Percentiles rank a stretch among this genome's conserved stretches.
phyloP scores from a whole-genome alignment of 2,797 vertebrate species.

The Salmo trutta region DNA sequence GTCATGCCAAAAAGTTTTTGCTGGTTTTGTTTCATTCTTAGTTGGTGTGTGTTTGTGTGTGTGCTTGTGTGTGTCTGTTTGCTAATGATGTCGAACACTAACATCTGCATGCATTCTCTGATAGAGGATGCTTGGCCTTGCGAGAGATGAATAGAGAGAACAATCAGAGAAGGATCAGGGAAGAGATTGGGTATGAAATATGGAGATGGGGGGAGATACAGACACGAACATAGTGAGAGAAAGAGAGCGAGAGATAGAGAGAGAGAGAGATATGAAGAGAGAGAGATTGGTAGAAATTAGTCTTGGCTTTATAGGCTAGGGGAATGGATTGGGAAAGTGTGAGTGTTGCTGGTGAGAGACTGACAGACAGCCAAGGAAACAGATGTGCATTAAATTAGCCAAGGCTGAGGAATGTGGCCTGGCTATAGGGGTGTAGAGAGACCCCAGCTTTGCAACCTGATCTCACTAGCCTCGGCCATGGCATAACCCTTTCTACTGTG shows the following conservation, averaged over 20 bases:
- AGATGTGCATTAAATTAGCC: constrained; percentile 67
- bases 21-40: background rate
- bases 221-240: constrained; percentile 27
- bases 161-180: constrained; percentile 21
- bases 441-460: constrained; percentile 56
- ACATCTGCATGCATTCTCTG: constrained; percentile 32
- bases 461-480: constrained; percentile 12
- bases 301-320: background rate
- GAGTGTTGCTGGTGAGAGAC: constrained; percentile 21
- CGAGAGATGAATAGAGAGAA: constrained; percentile 42
- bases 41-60: background rate
- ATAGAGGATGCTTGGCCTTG: constrained; percentile 56
- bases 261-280: constrained; percentile 10
- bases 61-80: background rate
- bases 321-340: constrained; percentile 7
- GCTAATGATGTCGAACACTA: constrained; percentile 26
- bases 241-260: constrained; percentile 1
- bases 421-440: constrained; percentile 42
- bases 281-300: background rate
- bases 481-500: background rate
- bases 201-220: constrained; percentile 4
- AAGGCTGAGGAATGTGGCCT: constrained; percentile 49
- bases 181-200: constrained; percentile 4
- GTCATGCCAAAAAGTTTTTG: background rate
- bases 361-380: constrained; percentile 47